Evolutionary conservation across 2,113 vertebrate species (phyloP), one percentile per base, ranked within the genome.

Genomic region (Ophthalmolycus amberensis): DNA sequence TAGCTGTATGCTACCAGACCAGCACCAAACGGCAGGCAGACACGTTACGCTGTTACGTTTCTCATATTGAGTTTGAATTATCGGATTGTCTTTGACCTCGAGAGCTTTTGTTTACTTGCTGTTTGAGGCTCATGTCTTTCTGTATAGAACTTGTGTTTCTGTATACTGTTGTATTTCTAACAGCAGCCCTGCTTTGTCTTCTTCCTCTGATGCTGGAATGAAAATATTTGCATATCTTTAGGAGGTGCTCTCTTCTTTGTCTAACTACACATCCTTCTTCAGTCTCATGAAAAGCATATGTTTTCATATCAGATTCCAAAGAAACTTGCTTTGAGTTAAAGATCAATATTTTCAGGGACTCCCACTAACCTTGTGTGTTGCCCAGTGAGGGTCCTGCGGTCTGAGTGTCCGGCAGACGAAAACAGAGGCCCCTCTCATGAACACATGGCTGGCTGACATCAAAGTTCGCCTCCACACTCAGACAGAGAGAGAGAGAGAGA

Each of bases 391-490:
- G 59, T 69, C 78, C 80, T 69, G 79, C n/a, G 25, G 42, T 78
- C 54, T 38, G 46, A 77, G 40, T 29, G 76, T 74, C 66, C 75
- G 50, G 62, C 63, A 71, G 74, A 70, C 68, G 48, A 77, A 86
- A 89, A 83, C 79, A 87, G 69, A 89, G 90, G 76, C 85, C 87
- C 77, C 85, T 88, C 86, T 80, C 86, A 92, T 71, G 59, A 82
- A 89, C 52, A 25, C 48, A 79, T 77, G 80, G 79, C 84, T 38
- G 69, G 34, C 38, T 79, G 84, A 86, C 93, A 94, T 96, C 93
- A 95, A 94, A 95, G 87, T 64, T 65, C 4, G 25, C 70, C 75
- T 81, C 27, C 87, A n/a, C 52, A 14, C 83, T 75, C 84, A 77
- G 79, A 25, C 1, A 25, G 25, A 25, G 25, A 25, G 25, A 25